Conservation (phyloP, 2,888 invertebrate genomes). For the Zele albiditarsus region DNA sequence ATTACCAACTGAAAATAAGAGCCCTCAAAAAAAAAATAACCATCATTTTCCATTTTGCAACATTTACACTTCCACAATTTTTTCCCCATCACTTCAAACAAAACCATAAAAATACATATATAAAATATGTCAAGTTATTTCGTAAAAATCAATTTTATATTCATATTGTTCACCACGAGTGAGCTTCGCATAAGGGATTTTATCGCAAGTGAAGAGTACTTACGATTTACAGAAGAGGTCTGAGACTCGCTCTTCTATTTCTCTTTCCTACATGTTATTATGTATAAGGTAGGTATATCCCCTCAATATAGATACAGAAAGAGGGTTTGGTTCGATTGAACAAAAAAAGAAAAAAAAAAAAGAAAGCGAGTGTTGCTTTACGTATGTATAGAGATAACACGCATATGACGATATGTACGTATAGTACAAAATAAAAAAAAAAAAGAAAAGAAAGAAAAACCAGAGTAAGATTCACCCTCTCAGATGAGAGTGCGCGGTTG, state of each 20-base stretch:
- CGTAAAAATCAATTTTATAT: conserved; percentile 3
- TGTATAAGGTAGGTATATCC: conserved; percentile 1
- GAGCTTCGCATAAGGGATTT: conserved; percentile 34
- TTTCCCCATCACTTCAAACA: too few relatives aligned
- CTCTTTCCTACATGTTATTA: conserved; percentile 16
- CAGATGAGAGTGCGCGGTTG: conserved; percentile 38
- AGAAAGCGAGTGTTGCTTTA: background rate
- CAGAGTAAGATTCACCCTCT: conserved; percentile 34
- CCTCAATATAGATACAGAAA: conserved; percentile 12
- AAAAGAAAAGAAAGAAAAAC: background rate
- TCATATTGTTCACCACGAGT: background rate
- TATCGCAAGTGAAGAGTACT: conserved; percentile 36
- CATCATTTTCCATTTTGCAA: too few relatives aligned
- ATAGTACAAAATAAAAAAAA: conserved; percentile 5
- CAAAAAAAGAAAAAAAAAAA: conserved; percentile 34
- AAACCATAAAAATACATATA: background rate
- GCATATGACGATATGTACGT: conserved; percentile 3
- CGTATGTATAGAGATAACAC: conserved; percentile 18
- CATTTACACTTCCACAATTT: too few relatives aligned
- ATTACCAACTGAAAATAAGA: too few relatives aligned
- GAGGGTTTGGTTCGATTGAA: conserved; percentile 39
- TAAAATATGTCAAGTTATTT: conserved; percentile 4
- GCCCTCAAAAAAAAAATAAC: too few relatives aligned
- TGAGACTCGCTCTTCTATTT: conserved; percentile 29
- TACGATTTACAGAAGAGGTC: conserved; percentile 32